Evolutionary conservation across 1,140 invertebrate species (phyloP), one percentile per base, ranked within the genome.

Genomic region (Adelges cooleyi): DNA sequence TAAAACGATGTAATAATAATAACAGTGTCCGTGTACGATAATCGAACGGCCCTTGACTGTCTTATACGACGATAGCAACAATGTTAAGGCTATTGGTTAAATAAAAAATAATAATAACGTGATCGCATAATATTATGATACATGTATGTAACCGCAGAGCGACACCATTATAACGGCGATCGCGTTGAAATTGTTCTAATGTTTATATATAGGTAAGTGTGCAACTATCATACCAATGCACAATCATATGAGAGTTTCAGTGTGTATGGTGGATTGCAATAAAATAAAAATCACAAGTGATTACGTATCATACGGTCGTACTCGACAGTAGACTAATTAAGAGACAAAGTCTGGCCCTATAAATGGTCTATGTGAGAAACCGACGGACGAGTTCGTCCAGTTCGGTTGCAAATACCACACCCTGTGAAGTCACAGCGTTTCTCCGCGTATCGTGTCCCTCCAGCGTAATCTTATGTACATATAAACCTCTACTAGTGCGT

Each of bases 271-370:
- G 4, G 42, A 62, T 62, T 22, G 42, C 56, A 13, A n/a, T n/a
- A n/a, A 42, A 25, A 42, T 27, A 18, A 42, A 59, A 33, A 36
- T 23, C 38, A 40, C 18, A 20, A 13, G 52, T 22, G 13, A n/a
- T 33, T 33, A 33, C 11, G 11, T 33, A 33, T 11, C 20, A 27
- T 23, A 42, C 33, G 46, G 46, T 48, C 56, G 46, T 25, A 13
- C 2, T 40, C 46, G 29, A 33, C n/a, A 62, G 10, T 20, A 10
- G 42, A 62, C 56, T 62, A 62, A 62, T 62, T 62, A 62, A 62
- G 22, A 59, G 11, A 46, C 42, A 9, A 18, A 33, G 25, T 10
- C 40, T 3, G 38, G 18, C 56, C 56, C 56, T 62, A 62, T 44
- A 56, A 48, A 59, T 29, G 56, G 56, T 29, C 20, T 62, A 18